Base-by-base conservation (phyloP, 1,140 invertebrate genomes). In the Magallana ariakensis region DNA sequence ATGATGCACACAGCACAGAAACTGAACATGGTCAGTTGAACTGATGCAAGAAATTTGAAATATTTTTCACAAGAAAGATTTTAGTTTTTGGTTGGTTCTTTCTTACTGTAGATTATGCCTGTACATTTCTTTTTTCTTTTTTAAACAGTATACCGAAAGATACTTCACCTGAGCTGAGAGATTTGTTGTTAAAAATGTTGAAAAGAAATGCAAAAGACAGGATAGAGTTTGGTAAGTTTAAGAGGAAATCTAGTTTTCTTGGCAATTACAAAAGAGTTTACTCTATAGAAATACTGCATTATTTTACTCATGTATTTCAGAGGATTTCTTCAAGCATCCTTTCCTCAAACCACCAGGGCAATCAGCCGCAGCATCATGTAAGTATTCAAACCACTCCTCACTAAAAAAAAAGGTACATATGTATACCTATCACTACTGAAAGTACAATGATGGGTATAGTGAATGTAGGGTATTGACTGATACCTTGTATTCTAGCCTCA, bases 201-300 rank as follows among this genome's bases (percentile, higher is more conserved):
- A 97, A 98, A 90, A 96, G 98, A 85, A 99, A 99, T 95, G 97
- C 99, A 19, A 97, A 96, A 92, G 98, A 99, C 94, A 96, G 99
- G 86, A 98, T 99, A 96, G 97, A 98, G 85, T 99, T 99, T 95
- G 95, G 95, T 95, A 90, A 90, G 91, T 90, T 53, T n/a, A 16
- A n/a, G 16, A 46, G 33, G 5, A 46, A 1, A 46, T 46, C 33
- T 46, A 46, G 2, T 46, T 46, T 46, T 5, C 0, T 4, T 46
- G 33, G 33, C 33, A 46, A 46, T 46, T 5, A 46, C 33, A 46
- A 46, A 46, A 46, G 0, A 46, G 33, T 46, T 46, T 46, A 46
- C 1, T 1, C 2, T 46, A 1, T 46, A 1, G 33, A 46, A 46
- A 46, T 46, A 46, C 33, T 46, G 5, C 2, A 46, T 46, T 46